Percentiles rank a stretch among this genome's conserved stretches.
Evolutionary conservation across 2,113 vertebrate genomes (phyloP).

Genomic region (Pedionomus torquatus): DNA sequence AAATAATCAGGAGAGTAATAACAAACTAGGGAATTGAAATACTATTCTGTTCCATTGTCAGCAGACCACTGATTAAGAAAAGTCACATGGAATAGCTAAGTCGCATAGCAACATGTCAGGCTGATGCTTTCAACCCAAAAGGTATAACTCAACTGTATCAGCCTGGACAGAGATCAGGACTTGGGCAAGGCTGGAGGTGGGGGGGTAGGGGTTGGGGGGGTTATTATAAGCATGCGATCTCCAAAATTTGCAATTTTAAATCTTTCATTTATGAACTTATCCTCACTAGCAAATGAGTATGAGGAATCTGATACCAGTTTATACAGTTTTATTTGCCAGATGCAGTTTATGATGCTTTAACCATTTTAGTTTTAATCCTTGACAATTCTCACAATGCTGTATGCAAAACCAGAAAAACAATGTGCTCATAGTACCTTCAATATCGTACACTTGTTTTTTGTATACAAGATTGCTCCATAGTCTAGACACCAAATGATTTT

Average conservation of each 20-base stretch:
- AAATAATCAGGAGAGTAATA: neutral
- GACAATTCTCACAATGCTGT: neutral
- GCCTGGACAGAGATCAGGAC: neutral
- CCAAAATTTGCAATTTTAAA: neutral
- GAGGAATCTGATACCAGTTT: neutral
- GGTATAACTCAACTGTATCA: neutral
- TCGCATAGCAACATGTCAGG: neutral
- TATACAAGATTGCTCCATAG: neutral
- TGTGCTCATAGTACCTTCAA: neutral
- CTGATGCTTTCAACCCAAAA: neutral
- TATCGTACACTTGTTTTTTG: neutral
- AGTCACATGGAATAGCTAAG: neutral
- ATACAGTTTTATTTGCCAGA: neutral
- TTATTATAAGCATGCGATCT: neutral
- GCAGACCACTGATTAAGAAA: neutral
- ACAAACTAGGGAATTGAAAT: neutral
- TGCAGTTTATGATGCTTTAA: neutral
- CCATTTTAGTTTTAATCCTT: neutral
- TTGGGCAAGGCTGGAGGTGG: no score
- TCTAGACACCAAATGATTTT: neutral
- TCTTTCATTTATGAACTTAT: neutral
- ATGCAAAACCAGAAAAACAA: neutral
- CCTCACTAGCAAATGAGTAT: neutral
- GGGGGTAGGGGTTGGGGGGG: no score
- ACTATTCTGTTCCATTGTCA: neutral